Evolutionary conservation across 1,140 invertebrate genomes (phyloP).

Genomic region (Bombus superbus): DNA sequence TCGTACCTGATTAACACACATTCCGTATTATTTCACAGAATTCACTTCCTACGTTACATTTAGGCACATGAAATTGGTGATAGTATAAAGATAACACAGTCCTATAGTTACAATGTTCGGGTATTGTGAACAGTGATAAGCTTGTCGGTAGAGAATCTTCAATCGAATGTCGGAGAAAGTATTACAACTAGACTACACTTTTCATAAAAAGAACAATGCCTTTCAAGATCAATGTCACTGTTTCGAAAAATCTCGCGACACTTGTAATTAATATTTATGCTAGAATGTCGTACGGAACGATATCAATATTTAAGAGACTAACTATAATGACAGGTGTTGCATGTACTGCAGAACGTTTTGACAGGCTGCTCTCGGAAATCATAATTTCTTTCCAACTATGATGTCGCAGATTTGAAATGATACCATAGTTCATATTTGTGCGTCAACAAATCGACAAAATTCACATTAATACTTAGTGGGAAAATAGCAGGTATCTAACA

Average conservation of each 20-base stretch:
- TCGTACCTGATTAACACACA: no score
- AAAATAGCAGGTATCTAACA: background rate
- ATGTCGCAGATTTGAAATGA: background rate
- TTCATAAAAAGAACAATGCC: background rate
- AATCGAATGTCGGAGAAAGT: background rate
- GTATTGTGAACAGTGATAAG: background rate
- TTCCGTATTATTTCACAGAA: no score
- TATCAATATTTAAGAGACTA: background rate
- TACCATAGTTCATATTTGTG: no score
- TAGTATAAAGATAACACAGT: no score
- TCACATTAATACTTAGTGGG: no score
- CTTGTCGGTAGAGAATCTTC: background rate
- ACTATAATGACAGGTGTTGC: background rate
- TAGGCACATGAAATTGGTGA: background rate
- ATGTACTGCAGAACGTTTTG: background rate
- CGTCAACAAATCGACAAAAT: no score
- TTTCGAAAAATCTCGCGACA: no score
- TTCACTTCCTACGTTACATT: background rate
- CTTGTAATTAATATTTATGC: no score
- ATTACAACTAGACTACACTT: background rate
- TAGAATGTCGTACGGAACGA: no score
- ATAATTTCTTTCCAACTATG: background rate
- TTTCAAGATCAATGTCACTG: no score
- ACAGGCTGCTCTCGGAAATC: background rate
- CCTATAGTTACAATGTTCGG: no score